Conservation (phyloP, 2,888 invertebrate genomes). For the Tachina grossa region DNA sequence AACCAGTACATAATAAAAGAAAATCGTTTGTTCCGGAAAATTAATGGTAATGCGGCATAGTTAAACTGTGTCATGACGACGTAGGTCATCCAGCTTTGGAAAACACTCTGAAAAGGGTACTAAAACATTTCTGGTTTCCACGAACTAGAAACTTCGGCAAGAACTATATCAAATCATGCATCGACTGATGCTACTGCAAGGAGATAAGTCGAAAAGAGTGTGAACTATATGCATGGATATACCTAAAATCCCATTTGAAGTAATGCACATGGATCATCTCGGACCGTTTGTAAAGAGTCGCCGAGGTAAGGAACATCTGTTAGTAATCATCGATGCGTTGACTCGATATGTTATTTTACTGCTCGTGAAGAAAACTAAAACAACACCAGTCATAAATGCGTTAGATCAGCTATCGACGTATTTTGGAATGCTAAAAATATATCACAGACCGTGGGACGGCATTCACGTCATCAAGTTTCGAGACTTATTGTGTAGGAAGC, state of each 20-base stretch:
- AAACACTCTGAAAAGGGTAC: slow-evolving; percentile 1
- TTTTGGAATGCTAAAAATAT: slow-evolving; percentile 48
- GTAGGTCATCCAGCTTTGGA: slow-evolving; percentile 22
- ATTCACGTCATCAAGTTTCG: slow-evolving; percentile 47
- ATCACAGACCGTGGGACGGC: slow-evolving; percentile 61
- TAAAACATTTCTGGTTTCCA: slow-evolving; percentile 35
- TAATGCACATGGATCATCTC: slow-evolving; percentile 47
- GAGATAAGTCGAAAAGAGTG: background rate
- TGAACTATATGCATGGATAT: slow-evolving; percentile 33
- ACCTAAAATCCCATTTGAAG: slow-evolving; percentile 34
- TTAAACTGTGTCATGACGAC: background rate
- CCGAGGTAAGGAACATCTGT: slow-evolving; percentile 25
- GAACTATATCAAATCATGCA: slow-evolving; percentile 1
- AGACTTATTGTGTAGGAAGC: slow-evolving; percentile 25
- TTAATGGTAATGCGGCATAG: too few relatives aligned
- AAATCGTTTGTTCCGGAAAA: too few relatives aligned
- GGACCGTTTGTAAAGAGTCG: slow-evolving; percentile 41
- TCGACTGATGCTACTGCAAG: slow-evolving; percentile 25
- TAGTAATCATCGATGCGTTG: slow-evolving; percentile 45
- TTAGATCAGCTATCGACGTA: slow-evolving; percentile 53
- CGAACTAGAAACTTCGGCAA: slow-evolving; percentile 42
- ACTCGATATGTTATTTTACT: slow-evolving; percentile 46
- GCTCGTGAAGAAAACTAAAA: slow-evolving; percentile 63
- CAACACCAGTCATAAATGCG: slow-evolving; percentile 61
- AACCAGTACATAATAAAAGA: too few relatives aligned